Conservation (phyloP, 1,140 invertebrate genomes). For the Halesus radiatus region DNA sequence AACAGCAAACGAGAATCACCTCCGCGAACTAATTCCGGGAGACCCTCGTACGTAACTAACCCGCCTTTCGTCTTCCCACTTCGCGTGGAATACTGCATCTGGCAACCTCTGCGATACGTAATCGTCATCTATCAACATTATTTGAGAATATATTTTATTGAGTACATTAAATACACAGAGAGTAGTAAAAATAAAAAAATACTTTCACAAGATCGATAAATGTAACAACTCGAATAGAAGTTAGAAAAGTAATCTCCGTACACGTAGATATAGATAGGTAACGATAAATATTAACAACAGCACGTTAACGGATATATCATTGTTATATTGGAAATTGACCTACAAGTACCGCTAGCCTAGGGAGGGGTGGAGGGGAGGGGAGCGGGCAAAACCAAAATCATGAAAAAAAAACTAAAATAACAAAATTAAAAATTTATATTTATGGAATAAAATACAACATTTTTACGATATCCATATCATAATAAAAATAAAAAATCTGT, state of each 20-base stretch:
- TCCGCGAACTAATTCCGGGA: too few relatives aligned
- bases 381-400: slow-evolving; percentile 37
- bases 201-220: slow-evolving; percentile 47
- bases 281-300: slow-evolving; percentile 27
- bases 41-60: too few relatives aligned
- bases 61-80: too few relatives aligned
- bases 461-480: slow-evolving; percentile 46
- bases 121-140: slow-evolving; percentile 9
- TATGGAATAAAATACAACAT: slow-evolving; percentile 58
- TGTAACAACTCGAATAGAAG: slow-evolving; percentile 37
- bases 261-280: slow-evolving; percentile 17
- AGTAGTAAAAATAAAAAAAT: slow-evolving; percentile 51
- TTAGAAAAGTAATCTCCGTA: slow-evolving; percentile 29
- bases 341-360: slow-evolving; percentile 17
- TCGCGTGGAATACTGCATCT: too few relatives aligned
- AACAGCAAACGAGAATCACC: too few relatives aligned
- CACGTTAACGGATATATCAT: slow-evolving; percentile 12
- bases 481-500: slow-evolving; percentile 58
- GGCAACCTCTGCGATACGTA: too few relatives aligned
- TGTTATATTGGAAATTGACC: slow-evolving; percentile 24
- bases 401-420: slow-evolving; percentile 52
- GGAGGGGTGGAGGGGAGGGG: not conserved
- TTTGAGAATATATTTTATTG: slow-evolving; percentile 12
- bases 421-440: slow-evolving; percentile 59
- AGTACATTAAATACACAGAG: slow-evolving; percentile 39